Evolutionary conservation across 2,113 vertebrate genomes (phyloP), one percentile per base, ranked within the genome.

Genomic region (Psittacara wagleri): DNA sequence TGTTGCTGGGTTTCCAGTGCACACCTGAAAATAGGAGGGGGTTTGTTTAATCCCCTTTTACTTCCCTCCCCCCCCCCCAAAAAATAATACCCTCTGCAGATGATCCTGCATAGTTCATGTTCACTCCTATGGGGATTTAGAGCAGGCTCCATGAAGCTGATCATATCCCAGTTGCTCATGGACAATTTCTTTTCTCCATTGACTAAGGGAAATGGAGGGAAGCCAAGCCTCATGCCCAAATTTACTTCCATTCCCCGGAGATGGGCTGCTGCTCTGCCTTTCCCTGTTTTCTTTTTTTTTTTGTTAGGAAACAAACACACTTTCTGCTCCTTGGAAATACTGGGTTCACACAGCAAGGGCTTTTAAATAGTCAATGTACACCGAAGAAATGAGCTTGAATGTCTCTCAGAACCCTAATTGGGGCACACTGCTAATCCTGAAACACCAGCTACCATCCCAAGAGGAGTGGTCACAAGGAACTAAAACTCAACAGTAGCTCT

Each of bases 1-100:
- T 96, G 97, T 97, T 97, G 97, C 94, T 92, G 74, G 43, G 46
- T 72, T 83, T 31, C 80, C 61, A 7, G 70, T 1, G 67, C 44
- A 39, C 68, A 48, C 66, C 64, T 80, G 41, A 66, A 83, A 75
- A 43, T 0, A 29, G 73, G 86, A 82, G 59, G 25, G 28, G 52
- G 28, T 29, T 77, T 5, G 13, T 46, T 92, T 57, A 4, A 6
- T 35, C 54, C 20, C 62, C 20, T 10, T 57, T 73, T 29, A 22
- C 54, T 41, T 27, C 14, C 51, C 25, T 6, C 10, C 19, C 20
- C 13, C 20, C 13, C 15, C 5, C 3, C 0, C 0, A 35, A 7
- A 51, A 61, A 82, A 51, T 51, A 25, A 37, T 11, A 2, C 9
- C 10, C 8, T 73, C 28, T 69, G 67, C 18, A 57, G 70, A 3